phyloP scores from a whole-genome alignment of 2,113 vertebrate species.

The Sminthopsis crassicaudata region DNA sequence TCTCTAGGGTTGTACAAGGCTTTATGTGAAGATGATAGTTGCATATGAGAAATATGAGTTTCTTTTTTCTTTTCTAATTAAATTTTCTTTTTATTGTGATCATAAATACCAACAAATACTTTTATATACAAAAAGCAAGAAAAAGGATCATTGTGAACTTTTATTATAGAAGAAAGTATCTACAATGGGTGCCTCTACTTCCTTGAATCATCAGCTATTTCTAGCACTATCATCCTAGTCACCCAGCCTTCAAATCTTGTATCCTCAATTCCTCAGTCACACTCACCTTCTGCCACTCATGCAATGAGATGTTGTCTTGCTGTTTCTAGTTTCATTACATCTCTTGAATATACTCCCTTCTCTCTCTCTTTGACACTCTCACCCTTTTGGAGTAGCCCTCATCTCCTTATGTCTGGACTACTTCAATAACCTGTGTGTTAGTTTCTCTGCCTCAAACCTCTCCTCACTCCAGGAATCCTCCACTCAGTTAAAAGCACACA shows the following conservation, averaged over 20 bases:
- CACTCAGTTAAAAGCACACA: neutral
- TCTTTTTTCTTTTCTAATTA: neutral
- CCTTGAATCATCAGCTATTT: neutral
- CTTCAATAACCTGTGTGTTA: no score
- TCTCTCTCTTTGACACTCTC: neutral
- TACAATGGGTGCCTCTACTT: neutral
- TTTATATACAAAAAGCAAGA: neutral
- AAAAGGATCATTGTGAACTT: neutral
- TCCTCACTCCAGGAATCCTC: neutral
- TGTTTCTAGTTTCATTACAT: neutral
- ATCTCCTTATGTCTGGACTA: neutral
- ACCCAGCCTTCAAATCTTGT: neutral
- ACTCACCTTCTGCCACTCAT: neutral
- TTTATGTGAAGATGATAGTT: neutral
- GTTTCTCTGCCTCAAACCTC: neutral
- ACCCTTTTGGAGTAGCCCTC: neutral
- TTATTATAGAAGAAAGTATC: neutral
- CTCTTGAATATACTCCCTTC: neutral
- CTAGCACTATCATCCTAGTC: neutral
- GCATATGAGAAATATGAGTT: neutral
- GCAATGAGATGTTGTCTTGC: neutral
- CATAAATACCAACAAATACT: neutral
- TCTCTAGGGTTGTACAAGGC: neutral
- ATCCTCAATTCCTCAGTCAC: neutral
- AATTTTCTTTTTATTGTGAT: neutral